Conservation (phyloP, 2,888 invertebrate species). For the Aethes cnicana region DNA sequence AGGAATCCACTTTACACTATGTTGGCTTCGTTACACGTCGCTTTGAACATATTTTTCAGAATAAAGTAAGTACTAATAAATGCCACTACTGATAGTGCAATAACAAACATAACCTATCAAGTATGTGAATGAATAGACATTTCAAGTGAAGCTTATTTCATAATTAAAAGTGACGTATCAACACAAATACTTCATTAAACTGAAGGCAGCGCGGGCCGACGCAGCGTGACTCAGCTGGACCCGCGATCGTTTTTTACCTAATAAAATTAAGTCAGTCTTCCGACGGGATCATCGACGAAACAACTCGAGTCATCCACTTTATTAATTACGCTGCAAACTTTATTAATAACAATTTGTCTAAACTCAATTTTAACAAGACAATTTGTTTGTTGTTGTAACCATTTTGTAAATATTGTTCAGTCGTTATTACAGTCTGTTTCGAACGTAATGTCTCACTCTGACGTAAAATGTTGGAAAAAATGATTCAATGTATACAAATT, state of each 20-base stretch:
- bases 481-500: constrained; percentile 38
- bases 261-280: constrained; percentile 52
- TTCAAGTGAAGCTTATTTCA: constrained; percentile 23
- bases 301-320: constrained; percentile 47
- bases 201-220: constrained; percentile 41
- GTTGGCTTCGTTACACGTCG: not conserved
- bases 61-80: no score
- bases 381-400: constrained; percentile 18
- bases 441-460: constrained; percentile 4
- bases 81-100: not conserved
- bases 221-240: constrained; percentile 56
- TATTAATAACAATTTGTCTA: constrained; percentile 50
- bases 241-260: constrained; percentile 36
- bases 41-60: not conserved
- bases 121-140: constrained; percentile 18
- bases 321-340: constrained; percentile 49
- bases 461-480: constrained; percentile 23
- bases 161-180: constrained; percentile 62
- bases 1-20: not conserved
- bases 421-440: constrained; percentile 1
- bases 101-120: not conserved
- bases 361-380: constrained; percentile 34
- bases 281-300: constrained; percentile 45
- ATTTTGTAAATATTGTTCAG: constrained; percentile 10
- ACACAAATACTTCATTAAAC: constrained; percentile 60